Base-by-base conservation (phyloP, 2,797 vertebrate genomes). In the Chaetophractus vellerosus region DNA sequence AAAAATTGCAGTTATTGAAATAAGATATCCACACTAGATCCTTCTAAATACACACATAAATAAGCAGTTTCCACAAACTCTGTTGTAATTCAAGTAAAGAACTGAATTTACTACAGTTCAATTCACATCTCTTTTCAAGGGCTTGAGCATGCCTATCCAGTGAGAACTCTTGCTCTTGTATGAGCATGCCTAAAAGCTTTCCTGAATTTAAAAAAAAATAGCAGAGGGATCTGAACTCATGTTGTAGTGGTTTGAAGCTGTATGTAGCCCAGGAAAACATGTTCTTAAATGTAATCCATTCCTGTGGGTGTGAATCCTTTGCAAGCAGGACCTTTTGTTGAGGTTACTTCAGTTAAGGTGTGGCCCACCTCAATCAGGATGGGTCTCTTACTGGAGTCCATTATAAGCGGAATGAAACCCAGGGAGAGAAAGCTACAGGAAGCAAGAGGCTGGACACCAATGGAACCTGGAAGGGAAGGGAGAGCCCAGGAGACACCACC, bases 1-100 rank as follows among this genome's bases (percentile, higher is more conserved):
- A 90, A 97, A 94, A 94, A 96, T 72, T 86, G 89, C 0, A 94
- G 64, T 97, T 97, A 93, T 80, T 88, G 72, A 97, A 98, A 95
- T 69, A 66, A 94, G 79, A 97, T 97, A 96, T 66, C 68, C n/a
- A 81, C 64, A 91, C 26, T 83, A 88, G 92, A 90, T 96, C 86
- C 94, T 69, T 82, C 63, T 64, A 88, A 97, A 97, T 92, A 2
- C n/a, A 81, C 55, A 91, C 85, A 88, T 52, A 63, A 75, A 82
- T 78, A 61, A 88, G 55, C 14, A 33, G 76, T 79, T 91, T 2
- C 9, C 21, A 84, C 2, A 87, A 91, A 68, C 41, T 55, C 87
- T 90, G 96, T 85, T 85, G 45, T 90, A 95, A 76, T 71, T 33
- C 28, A 95, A 63, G 18, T n/a, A 93, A 68, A 93, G 15, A 61